A percentile compares a stretch with the other conserved stretches of the same genome.
These are phyloP conservation scores for Bombus ignitus DNA, from an alignment of 1,140 invertebrate genomes.

Conservation along the genomic window DNA sequence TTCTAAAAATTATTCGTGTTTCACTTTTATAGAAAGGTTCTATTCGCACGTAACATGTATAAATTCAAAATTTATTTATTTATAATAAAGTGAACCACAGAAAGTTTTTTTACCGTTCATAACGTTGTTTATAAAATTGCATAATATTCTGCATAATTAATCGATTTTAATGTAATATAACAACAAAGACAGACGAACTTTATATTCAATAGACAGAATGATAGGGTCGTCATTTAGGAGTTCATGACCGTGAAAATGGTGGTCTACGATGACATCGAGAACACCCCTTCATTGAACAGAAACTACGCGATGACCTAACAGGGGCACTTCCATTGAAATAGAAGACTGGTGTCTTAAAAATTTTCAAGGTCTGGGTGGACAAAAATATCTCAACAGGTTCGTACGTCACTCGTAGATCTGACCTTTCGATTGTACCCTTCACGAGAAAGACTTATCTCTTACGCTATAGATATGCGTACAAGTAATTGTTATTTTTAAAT, in stretches of 20 bases:
- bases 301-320: neutral
- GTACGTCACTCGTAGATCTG: slow-evolving; percentile 12
- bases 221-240: neutral
- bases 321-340: neutral
- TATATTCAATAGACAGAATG: neutral
- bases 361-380: neutral
- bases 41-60: neutral
- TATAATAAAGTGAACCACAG: neutral
- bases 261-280: neutral
- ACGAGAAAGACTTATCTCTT: neutral
- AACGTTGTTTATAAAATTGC: neutral
- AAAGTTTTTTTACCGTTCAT: neutral
- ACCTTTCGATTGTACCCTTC: slow-evolving; percentile 20
- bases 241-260: slow-evolving; percentile 9
- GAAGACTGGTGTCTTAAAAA: neutral
- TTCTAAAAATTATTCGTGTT: neutral
- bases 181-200: neutral
- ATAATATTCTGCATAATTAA: neutral
- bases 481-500: neutral
- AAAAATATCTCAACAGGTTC: slow-evolving; percentile 20
- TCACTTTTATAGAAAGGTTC: neutral
- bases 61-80: neutral
- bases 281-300: neutral
- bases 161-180: neutral
- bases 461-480: neutral